phyloP scores from a whole-genome alignment of 2,113 vertebrate species.

The Thinocorus orbignyianus region DNA sequence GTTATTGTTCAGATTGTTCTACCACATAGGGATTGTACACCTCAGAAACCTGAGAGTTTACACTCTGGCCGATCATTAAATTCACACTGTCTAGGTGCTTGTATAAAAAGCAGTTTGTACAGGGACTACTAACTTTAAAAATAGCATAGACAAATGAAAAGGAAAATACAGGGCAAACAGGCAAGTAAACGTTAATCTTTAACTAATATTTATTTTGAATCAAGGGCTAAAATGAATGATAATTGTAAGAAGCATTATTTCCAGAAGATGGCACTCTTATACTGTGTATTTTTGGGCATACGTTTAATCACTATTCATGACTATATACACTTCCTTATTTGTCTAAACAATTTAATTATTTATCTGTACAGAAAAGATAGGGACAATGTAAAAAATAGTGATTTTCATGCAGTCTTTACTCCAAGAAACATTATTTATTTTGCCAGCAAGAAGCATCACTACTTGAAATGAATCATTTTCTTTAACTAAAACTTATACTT shows the following conservation, averaged over 20 bases:
- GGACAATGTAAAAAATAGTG: background rate
- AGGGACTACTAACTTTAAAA: conserved; percentile 5
- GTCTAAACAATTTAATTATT: background rate
- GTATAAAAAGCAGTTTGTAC: background rate
- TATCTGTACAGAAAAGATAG: background rate
- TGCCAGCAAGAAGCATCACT: background rate
- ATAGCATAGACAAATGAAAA: background rate
- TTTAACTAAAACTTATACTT: background rate
- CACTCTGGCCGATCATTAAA: background rate
- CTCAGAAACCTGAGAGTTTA: background rate
- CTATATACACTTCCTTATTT: background rate
- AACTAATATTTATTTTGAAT: background rate
- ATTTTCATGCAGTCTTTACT: background rate
- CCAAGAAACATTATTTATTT: background rate
- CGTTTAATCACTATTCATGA: background rate
- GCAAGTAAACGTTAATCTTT: conserved; percentile 50
- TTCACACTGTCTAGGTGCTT: background rate
- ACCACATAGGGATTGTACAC: background rate
- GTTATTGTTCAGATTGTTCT: background rate
- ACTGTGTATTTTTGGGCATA: background rate
- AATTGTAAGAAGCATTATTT: background rate
- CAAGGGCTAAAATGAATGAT: background rate
- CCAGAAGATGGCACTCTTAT: conserved; percentile 77
- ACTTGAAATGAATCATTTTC: background rate
- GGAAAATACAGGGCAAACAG: conserved; percentile 19